Percentiles rank a stretch among this genome's conserved stretches.
phyloP scores from a whole-genome alignment of 2,888 invertebrate species.

The Carcina quercana region DNA sequence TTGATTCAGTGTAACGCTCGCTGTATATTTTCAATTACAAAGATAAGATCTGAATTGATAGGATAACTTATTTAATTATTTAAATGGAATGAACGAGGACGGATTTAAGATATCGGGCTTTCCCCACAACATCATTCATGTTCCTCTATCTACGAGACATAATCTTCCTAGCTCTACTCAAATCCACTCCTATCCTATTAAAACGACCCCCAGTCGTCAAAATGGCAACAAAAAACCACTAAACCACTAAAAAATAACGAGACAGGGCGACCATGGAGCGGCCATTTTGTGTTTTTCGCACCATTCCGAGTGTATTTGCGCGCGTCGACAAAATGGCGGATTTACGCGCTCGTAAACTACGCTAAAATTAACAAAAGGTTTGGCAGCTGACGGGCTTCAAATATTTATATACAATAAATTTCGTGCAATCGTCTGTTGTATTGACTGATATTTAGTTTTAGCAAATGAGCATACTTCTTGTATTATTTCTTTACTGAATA shows the following conservation, averaged over 20 bases:
- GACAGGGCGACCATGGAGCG: slow-evolving; percentile 20
- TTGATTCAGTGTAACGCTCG: no score
- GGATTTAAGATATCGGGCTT: no score
- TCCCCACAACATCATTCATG: background rate
- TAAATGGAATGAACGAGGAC: no score
- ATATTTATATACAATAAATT: no score
- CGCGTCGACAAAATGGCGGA: slow-evolving; percentile 48
- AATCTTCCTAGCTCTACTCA: background rate
- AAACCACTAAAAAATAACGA: slow-evolving; percentile 31
- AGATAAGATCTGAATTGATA: no score
- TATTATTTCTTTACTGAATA: no score
- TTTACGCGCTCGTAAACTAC: slow-evolving; percentile 38
- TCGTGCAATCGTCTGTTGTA: no score
- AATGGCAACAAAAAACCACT: no score
- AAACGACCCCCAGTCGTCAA: background rate
- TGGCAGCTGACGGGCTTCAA: slow-evolving; percentile 61
- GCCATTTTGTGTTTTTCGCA: slow-evolving; percentile 35
- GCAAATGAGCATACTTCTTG: no score
- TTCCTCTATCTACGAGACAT: background rate
- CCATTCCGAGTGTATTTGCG: slow-evolving; percentile 49
- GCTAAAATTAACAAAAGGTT: slow-evolving; percentile 64
- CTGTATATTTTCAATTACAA: no score
- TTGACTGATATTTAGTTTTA: no score
- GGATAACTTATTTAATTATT: no score
- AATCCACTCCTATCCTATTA: background rate